Conservation (phyloP, 2,888 invertebrate genomes). For the Liposcelis brunnea region DNA sequence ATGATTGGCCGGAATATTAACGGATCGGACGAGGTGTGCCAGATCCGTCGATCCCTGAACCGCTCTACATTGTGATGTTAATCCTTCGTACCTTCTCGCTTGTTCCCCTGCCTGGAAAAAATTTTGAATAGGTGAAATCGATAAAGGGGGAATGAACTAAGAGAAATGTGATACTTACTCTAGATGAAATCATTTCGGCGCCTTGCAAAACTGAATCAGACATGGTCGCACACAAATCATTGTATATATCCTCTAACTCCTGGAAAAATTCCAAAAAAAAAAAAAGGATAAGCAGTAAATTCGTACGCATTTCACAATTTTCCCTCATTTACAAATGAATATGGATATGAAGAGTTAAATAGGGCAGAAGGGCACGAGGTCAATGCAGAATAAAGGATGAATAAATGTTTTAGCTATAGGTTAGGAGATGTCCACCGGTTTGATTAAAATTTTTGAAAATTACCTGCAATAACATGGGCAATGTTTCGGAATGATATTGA, state of each 20-base stretch:
- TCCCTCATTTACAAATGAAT: background rate
- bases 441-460: slow-evolving; percentile 12
- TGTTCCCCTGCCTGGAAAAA: slow-evolving; percentile 56
- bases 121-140: background rate
- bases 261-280: slow-evolving; percentile 30
- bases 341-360: too few relatives aligned
- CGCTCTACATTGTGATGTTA: slow-evolving; percentile 58
- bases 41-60: slow-evolving; percentile 58
- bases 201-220: slow-evolving; percentile 78
- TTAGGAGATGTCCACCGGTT: too few relatives aligned
- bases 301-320: background rate
- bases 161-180: slow-evolving; percentile 40
- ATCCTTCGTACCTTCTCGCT: slow-evolving; percentile 62
- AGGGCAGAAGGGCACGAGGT: too few relatives aligned
- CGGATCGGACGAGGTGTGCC: slow-evolving; percentile 55
- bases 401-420: too few relatives aligned
- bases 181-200: slow-evolving; percentile 63
- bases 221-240: slow-evolving; percentile 71
- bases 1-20: slow-evolving; percentile 36
- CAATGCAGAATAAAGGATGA: too few relatives aligned
- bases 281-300: background rate
- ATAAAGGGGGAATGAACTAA: background rate
- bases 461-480: slow-evolving; percentile 73
- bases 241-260: slow-evolving; percentile 86
- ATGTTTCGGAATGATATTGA: slow-evolving; percentile 66